Conservation (phyloP, 2,797 vertebrate species). For the Apogon hyalosoma region DNA sequence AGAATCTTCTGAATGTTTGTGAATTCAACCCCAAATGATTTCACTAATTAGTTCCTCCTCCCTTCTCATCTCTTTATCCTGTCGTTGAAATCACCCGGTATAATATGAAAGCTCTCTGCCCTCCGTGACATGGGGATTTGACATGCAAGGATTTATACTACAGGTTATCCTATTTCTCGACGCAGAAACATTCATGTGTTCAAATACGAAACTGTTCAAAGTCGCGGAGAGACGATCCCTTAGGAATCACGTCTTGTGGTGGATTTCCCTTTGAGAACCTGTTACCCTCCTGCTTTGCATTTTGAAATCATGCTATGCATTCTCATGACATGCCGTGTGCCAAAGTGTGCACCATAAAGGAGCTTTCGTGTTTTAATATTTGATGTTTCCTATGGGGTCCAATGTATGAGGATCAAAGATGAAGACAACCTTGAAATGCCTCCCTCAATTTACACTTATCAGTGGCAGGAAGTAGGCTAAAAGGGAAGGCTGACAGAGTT, state of each 20-base stretch:
- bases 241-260: slow-evolving; percentile 21
- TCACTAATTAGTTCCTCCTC: slow-evolving; percentile 44
- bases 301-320: slow-evolving; percentile 48
- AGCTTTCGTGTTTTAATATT: slow-evolving; percentile 72
- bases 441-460: slow-evolving; percentile 63
- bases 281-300: slow-evolving; percentile 57
- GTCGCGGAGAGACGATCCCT: slow-evolving; percentile 52
- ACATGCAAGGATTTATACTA: slow-evolving; percentile 54
- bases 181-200: slow-evolving; percentile 32
- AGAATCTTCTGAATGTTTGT: slow-evolving; percentile 26
- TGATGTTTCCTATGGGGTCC: slow-evolving; percentile 73
- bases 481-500: slow-evolving; percentile 23
- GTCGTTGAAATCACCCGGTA: slow-evolving; percentile 54
- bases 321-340: slow-evolving; percentile 50
- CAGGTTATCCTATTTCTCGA: slow-evolving; percentile 37
- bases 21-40: slow-evolving; percentile 31
- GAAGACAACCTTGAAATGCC: slow-evolving; percentile 76
- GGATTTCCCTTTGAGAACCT: slow-evolving; percentile 35
- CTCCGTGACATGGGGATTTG: slow-evolving; percentile 31
- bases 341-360: slow-evolving; percentile 33
- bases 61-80: slow-evolving; percentile 38
- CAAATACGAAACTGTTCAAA: slow-evolving; percentile 60
- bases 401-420: slow-evolving; percentile 69
- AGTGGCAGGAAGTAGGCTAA: slow-evolving; percentile 51
- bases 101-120: slow-evolving; percentile 52